Base-by-base conservation (phyloP, 2,888 invertebrate species). In the Dermolepida albohirtum region DNA sequence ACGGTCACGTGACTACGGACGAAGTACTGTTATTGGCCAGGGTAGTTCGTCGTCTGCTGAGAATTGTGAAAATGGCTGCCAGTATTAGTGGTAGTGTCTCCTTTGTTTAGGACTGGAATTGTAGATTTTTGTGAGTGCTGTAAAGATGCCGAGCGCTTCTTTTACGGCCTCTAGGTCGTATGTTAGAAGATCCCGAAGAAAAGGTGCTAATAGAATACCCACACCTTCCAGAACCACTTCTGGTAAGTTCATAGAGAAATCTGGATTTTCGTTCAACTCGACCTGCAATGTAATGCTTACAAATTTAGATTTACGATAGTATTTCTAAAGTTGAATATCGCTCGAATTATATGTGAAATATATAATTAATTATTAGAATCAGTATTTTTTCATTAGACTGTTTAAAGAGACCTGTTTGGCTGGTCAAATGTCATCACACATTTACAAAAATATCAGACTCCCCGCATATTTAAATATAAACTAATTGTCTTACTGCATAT, bases 81-180 rank as follows among this genome's bases (percentile, higher is more conserved):
- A 87, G 87, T 89, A 87, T 87, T 88, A 88, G 89, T 90, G 89
- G 89, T 88, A 88, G 88, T 90, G 89, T 89, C 89, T 91, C 89
- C 91, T 92, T 92, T 92, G 91, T 92, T 91, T 91, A 90, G 89
- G 82, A 84, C 85, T 84, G 84, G 84, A 85, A 85, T 86, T 78
- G 78, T 75, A 75, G 76, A 75, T 79, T 79, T n/a, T 78, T 76
- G 78, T 77, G 77, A 75, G 78, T 75, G 78, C 74, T 66, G 55
- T 69, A 86, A 92, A 90, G 87, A 94, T 95, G 95, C 95, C 95
- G 89, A 95, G 95, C 89, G 95, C 95, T 87, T 95, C 95, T 85
- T 94, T 95, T 87, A 93, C 94, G 84, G 93, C 94, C 86, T 93
- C 94, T 86, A 91, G 94, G 88, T 93, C 93, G 86, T 94, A 93